Base-by-base conservation (phyloP, 2,797 vertebrate genomes). In the Momotus momota region DNA sequence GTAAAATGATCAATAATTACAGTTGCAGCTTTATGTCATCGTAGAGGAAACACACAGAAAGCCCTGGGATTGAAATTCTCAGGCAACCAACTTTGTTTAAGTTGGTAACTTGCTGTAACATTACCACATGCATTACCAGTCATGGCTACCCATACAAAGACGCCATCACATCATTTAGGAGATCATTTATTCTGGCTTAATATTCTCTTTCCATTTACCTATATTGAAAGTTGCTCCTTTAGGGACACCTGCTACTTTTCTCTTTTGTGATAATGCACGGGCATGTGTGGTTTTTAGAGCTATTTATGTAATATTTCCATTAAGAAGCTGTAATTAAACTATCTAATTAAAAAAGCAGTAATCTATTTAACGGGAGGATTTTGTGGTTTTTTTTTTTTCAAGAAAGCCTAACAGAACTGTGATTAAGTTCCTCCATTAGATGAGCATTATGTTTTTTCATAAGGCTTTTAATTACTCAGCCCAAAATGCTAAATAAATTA, bases 251-350 rank as follows among this genome's bases (percentile, higher is more conserved):
- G 88, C 72, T 95, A 70, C 75, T 95, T 97, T 93, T 83, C 66
- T 78, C 74, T 96, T 93, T 79, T 75, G 52, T 83, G 81, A 91
- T 95, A 97, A 97, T 90, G 80, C 87, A 94, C n/a, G 5, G 62
- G 49, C 64, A 72, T 90, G 46, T 66, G 58, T 86, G 51, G 85
- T 55, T 96, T 89, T 78, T 84, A 96, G 82, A 96, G 96, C 96
- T 96, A 97, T 97, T 97, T 96, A 95, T 96, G 97, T 95, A 97
- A 97, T 97, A 98, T 97, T 98, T 97, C 96, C 97, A 98, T 98
- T 98, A 98, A 98, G 91, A 95, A 97, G 95, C 90, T 95, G 75
- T 98, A 98, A 98, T 98, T 98, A 98, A 98, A 96, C 94, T 81
- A 92, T 91, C 96, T 97, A 98, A 97, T 98, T 95, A 96, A 98